Base-by-base conservation (phyloP, 2,888 invertebrate genomes). In the Ochlodes sylvanus region DNA sequence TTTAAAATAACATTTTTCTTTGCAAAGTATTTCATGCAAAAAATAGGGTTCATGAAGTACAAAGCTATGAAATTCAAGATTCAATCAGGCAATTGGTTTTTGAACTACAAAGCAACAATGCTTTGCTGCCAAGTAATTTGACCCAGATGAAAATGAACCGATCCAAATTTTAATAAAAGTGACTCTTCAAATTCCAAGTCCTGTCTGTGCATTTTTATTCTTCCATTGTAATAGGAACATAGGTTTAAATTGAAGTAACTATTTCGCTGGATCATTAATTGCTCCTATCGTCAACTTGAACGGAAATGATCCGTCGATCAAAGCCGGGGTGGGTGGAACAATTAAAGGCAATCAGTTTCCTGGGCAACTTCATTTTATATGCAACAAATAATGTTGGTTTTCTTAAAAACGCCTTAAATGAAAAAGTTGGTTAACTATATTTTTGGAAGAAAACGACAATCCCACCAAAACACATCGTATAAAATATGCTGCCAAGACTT, bases 261-360 rank as follows among this genome's bases (percentile, higher is more conserved):
- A 34, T 34, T 55, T 55, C 34, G 34, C 55, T 34, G 34, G n/a
- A 2, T 34, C 32, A 55, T 55, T 55, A 55, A 55, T 32, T 55
- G 34, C 34, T 55, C 9, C 55, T 55, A 34, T 34, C 34, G 15
- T 34, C 17, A 17, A 17, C 34, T 32, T 32, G 41, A 57, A 57
- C 17, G 55, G 57, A 56, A 57, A 57, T 41, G 38, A 41, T 57
- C 57, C 15, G 57, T 57, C 57, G 5, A 57, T 57, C 57, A 57
- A 41, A 57, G 15, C 14, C 14, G 38, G 15, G 5, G 17, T 17
- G 57, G 57, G 57, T 57, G 57, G 34, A 41, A 38, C 57, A 57
- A 57, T 57, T 41, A 57, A 41, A 57, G 57, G 57, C 57, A 41
- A 57, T 57, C 17, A 34, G 57, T 41, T 57, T 41, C 10, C 21